Evolutionary conservation across 2,888 invertebrate species (phyloP), one percentile per base, ranked within the genome.

Genomic region (Ametastegia equiseti): DNA sequence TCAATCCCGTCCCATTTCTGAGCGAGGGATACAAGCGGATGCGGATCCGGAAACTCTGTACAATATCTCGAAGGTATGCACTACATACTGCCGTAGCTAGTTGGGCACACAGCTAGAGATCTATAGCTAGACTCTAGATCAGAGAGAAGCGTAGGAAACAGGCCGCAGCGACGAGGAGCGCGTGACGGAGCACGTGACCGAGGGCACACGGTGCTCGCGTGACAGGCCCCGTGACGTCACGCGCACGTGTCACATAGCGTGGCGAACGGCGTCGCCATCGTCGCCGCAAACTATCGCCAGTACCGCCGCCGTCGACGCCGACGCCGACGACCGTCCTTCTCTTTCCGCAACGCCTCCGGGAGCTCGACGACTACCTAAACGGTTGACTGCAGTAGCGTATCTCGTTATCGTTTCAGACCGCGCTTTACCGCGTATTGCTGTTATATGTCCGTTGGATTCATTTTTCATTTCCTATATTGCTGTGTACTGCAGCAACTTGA

Each of bases 101-200:
- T 67, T 11, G 27, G 36, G 36, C 65, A 67, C 36, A 36, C 39
- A 39, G 36, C 65, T 19, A 50, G 19, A 39, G 50, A 50, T 33
- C 75, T 54, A 19, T 30, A 36, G 54, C 60, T 60, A 54, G 36
- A n/a, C n/a, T n/a, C n/a, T n/a, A n/a, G n/a, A n/a, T n/a, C n/a
- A n/a, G n/a, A n/a, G n/a, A 75, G 54, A 54, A 75, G 75, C 36
- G 54, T 75, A 75, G 75, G 54, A 19, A 47, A 75, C 73, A 54
- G 73, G 73, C 50, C 73, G 73, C 33, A 54, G 54, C 36, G 19
- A 57, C 23, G 83, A 83, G n/a, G 87, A 89, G 90, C 91, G 91
- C 91, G 91, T 91, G 91, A 91, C 90, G 83, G 88, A 85, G 90
- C 91, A 91, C 91, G 91, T 91, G 91, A 91, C 89, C 86, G 85